These are phyloP conservation scores for Allophyes oxyacanthae DNA, from an alignment of 2,888 invertebrate species.

Conservation along the genomic window DNA sequence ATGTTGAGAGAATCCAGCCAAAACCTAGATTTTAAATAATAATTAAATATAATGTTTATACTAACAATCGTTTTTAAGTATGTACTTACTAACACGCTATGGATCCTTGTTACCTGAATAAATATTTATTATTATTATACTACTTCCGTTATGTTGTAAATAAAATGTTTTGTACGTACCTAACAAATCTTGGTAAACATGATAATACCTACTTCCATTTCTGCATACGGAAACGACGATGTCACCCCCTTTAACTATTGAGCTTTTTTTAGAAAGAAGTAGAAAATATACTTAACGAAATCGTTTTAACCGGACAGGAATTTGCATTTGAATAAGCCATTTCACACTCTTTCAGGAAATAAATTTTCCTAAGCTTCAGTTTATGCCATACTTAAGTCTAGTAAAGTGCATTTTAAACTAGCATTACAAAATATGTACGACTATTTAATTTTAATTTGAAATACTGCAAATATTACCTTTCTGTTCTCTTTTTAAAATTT, in stretches of 20 bases:
- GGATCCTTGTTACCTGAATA: too few species aligned
- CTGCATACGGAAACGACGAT: constrained; percentile 13
- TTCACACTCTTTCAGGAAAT: constrained; percentile 54
- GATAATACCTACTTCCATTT: constrained; percentile 19
- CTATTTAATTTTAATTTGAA: too few species aligned
- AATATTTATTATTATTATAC: too few species aligned
- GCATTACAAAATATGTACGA: constrained; percentile 45
- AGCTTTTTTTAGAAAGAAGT: constrained; percentile 30
- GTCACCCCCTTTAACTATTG: constrained; percentile 14
- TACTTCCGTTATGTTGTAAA: too few species aligned
- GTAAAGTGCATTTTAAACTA: constrained; percentile 45
- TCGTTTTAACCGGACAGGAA: constrained; percentile 55
- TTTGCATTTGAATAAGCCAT: constrained; percentile 61
- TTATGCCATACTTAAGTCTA: constrained; percentile 43
- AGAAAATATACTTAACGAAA: constrained; percentile 51
- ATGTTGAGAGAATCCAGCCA: too few species aligned
- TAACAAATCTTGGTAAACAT: constrained; percentile 7
- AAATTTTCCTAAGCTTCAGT: constrained; percentile 49
- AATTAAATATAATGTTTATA: too few species aligned
- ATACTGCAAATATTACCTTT: constrained; percentile 12
- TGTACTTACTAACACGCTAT: too few species aligned
- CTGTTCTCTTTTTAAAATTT: constrained; percentile 17
- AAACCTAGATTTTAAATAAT: too few species aligned
- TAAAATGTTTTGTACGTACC: not conserved
- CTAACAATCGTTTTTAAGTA: too few species aligned